These are phyloP conservation scores for Parotocinclus haroldoi DNA, from an alignment of 2,797 vertebrate genomes.

Conservation along the genomic window DNA sequence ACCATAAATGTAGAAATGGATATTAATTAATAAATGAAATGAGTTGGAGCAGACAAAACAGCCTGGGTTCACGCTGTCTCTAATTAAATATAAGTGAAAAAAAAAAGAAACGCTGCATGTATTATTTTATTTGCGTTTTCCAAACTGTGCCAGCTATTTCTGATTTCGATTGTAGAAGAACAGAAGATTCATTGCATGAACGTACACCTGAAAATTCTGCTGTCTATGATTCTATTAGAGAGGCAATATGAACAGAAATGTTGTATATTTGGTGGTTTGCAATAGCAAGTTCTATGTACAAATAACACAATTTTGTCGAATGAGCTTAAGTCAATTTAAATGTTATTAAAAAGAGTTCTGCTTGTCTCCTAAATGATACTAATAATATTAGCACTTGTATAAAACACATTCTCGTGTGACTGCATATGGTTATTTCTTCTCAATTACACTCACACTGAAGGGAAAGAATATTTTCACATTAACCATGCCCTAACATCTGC, in stretches of 20 bases:
- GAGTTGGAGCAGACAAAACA: no score
- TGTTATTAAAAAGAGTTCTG: background rate
- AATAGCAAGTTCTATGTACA: background rate
- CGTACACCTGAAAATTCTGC: background rate
- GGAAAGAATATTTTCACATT: constrained; percentile 15
- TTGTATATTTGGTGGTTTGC: background rate
- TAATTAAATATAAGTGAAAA: no score
- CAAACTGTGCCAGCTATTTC: no score
- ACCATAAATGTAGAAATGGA: no score
- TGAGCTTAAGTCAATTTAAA: background rate
- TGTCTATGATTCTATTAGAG: background rate
- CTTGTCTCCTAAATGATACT: background rate
- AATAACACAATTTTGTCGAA: background rate
- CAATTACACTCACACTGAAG: constrained; percentile 6
- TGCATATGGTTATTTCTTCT: constrained; percentile 1
- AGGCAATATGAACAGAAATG: background rate
- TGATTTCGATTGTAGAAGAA: no score
- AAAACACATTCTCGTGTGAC: constrained; percentile 6
- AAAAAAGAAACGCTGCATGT: no score
- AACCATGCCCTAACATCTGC: constrained; percentile 2
- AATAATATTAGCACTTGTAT: constrained; percentile 11
- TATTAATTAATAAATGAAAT: no score
- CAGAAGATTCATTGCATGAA: no score
- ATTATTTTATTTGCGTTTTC: no score
- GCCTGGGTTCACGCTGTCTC: no score